Percentiles rank a stretch among this genome's conserved stretches.
Evolutionary conservation across 2,797 vertebrate species (phyloP).

Genomic region (Sebastiscus tertius): DNA sequence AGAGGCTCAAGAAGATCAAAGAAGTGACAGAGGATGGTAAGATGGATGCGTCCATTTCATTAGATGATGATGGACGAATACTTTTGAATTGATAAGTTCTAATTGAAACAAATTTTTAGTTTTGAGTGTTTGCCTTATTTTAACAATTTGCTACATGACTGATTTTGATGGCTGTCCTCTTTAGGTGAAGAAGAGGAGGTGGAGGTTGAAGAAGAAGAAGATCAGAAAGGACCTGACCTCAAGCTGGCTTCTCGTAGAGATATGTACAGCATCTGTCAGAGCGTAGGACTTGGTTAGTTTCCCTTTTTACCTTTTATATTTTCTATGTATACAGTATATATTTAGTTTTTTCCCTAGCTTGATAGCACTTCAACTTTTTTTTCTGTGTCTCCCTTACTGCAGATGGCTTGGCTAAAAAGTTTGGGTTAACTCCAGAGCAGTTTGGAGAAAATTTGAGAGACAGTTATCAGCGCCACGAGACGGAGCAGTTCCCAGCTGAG

Average conservation of each 20-base stretch:
- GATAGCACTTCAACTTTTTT: not conserved
- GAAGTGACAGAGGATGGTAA: slow-evolving; percentile 91
- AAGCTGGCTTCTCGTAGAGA: slow-evolving; percentile 98
- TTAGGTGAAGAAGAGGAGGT: slow-evolving; percentile 86
- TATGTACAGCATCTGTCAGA: slow-evolving; percentile 99
- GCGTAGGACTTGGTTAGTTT: slow-evolving; percentile 91
- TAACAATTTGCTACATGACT: not conserved
- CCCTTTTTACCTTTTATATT: not conserved
- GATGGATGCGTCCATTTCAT: not conserved
- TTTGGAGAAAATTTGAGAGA: slow-evolving; percentile 98
- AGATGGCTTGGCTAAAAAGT: slow-evolving; percentile 98
- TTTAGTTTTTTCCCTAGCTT: not conserved
- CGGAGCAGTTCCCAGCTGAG: slow-evolving; percentile 98
- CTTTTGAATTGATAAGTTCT: not conserved
- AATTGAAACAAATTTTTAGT: not conserved
- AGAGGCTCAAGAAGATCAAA: slow-evolving; percentile 91
- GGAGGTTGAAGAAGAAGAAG: slow-evolving; percentile 88
- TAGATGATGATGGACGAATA: not conserved
- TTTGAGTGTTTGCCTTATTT: not conserved
- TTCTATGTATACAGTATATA: too few relatives aligned
- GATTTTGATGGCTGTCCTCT: not conserved
- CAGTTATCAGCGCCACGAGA: slow-evolving; percentile 98
- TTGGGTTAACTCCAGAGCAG: slow-evolving; percentile 97
- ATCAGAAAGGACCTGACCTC: slow-evolving; percentile 94
- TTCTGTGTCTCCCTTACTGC: not conserved